A percentile compares a stretch with the other conserved stretches of the same genome.
Conservation (phyloP, 1,140 invertebrate species). For the Hypsibius dujardini region DNA sequence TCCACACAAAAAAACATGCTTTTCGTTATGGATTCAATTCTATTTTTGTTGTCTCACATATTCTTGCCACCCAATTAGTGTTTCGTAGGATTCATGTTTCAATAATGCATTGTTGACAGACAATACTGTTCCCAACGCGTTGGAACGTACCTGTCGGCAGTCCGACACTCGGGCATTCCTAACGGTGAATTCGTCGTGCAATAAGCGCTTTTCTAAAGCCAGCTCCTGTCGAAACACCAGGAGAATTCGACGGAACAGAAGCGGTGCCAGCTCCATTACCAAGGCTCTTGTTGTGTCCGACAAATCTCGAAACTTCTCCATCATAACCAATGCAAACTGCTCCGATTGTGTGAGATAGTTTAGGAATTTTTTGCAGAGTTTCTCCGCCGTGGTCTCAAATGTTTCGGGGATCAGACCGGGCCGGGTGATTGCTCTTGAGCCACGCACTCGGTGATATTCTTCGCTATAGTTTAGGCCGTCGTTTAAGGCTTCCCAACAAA, state of each 20-base stretch:
- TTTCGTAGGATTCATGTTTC: neutral
- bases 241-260: neutral
- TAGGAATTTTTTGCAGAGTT: constrained; percentile 5
- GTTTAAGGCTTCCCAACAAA: neutral
- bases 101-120: neutral
- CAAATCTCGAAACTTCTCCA: neutral
- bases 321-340: neutral
- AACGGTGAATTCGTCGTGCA: neutral
- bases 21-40: neutral
- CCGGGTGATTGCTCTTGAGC: neutral
- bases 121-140: neutral
- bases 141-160: neutral
- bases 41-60: neutral
- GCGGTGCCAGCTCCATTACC: neutral
- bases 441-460: neutral
- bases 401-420: neutral
- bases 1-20: neutral
- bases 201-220: neutral
- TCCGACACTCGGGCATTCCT: neutral
- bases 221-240: neutral
- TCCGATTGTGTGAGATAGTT: constrained; percentile 1
- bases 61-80: neutral
- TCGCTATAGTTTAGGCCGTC: neutral
- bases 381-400: neutral
- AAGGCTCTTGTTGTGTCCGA: neutral